These are phyloP conservation scores for Diogma glabrata DNA, from an alignment of 2,888 invertebrate species.

Conservation along the genomic window DNA sequence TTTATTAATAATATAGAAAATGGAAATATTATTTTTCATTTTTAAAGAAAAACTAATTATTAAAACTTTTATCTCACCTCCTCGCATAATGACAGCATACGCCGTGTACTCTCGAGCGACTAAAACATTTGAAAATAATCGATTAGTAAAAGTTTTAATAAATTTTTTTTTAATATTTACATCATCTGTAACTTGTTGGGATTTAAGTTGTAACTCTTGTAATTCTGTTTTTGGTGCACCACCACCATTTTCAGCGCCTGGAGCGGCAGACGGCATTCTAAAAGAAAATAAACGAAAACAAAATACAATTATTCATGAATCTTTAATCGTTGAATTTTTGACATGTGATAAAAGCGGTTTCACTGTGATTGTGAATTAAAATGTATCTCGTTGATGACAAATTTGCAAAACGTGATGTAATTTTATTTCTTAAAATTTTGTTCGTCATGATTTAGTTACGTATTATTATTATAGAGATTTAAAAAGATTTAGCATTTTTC, in stretches of 20 bases:
- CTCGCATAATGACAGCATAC: slow-evolving; percentile 86
- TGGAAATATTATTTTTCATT: not conserved
- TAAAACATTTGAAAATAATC: slow-evolving; percentile 40
- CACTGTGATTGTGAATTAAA: no score
- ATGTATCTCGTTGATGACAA: no score
- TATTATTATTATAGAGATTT: no score
- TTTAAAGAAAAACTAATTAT: not conserved
- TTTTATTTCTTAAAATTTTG: no score
- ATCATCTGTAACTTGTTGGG: slow-evolving; percentile 82
- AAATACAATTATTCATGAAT: not conserved
- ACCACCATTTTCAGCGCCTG: slow-evolving; percentile 49
- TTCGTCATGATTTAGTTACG: no score
- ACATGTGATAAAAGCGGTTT: no score
- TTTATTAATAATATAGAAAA: not conserved
- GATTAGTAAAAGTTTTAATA: no score
- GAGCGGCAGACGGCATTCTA: slow-evolving; percentile 53
- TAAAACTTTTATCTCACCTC: slow-evolving; percentile 54
- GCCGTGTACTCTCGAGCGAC: slow-evolving; percentile 85
- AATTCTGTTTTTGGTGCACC: slow-evolving; percentile 73
- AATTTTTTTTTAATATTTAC: no score
- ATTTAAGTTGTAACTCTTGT: slow-evolving; percentile 75
- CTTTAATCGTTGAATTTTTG: no score
- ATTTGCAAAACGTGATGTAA: no score
- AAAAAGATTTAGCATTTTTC: no score
- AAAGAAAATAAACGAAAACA: slow-evolving; percentile 28